These are phyloP conservation scores for Tenebrio molitor DNA, from an alignment of 1,140 invertebrate genomes.

Conservation along the genomic window DNA sequence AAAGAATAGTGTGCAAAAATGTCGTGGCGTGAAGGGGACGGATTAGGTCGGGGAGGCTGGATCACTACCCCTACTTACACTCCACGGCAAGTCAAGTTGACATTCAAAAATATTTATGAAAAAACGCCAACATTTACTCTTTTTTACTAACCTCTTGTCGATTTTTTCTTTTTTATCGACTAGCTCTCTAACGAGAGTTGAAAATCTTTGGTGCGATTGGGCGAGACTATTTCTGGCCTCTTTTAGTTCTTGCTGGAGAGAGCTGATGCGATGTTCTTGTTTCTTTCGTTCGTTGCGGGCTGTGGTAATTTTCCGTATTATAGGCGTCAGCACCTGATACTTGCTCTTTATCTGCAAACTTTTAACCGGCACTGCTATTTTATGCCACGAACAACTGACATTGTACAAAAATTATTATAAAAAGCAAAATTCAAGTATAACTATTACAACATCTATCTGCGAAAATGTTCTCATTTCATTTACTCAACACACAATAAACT, in stretches of 20 bases:
- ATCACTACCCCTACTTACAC: too few species aligned
- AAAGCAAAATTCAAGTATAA: background rate
- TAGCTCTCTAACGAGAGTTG: conserved; percentile 56
- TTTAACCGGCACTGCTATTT: conserved; percentile 45
- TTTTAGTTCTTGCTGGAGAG: conserved; percentile 55
- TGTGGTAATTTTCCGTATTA: conserved; percentile 61
- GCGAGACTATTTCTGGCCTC: conserved; percentile 54
- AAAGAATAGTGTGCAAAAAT: conserved; percentile 25
- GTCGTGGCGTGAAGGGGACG: background rate
- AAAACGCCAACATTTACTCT: too few species aligned
- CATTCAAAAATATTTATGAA: too few species aligned
- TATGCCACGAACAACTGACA: background rate
- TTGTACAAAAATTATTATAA: background rate
- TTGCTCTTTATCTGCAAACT: conserved; percentile 65
- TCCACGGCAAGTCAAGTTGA: background rate
- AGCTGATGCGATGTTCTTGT: conserved; percentile 59
- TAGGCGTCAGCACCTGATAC: conserved; percentile 63
- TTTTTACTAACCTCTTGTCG: conserved; percentile 60
- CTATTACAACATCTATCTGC: too few species aligned
- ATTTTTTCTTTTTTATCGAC: conserved; percentile 55
- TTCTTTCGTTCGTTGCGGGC: conserved; percentile 59
- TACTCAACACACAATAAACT: too few species aligned
- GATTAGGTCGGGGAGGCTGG: background rate
- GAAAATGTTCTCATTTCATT: too few species aligned
- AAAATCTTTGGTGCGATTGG: conserved; percentile 55